Percentiles rank a stretch among this genome's conserved stretches.
Evolutionary conservation across 2,113 vertebrate species (phyloP).

Genomic region (Zosterops hypoxanthus): DNA sequence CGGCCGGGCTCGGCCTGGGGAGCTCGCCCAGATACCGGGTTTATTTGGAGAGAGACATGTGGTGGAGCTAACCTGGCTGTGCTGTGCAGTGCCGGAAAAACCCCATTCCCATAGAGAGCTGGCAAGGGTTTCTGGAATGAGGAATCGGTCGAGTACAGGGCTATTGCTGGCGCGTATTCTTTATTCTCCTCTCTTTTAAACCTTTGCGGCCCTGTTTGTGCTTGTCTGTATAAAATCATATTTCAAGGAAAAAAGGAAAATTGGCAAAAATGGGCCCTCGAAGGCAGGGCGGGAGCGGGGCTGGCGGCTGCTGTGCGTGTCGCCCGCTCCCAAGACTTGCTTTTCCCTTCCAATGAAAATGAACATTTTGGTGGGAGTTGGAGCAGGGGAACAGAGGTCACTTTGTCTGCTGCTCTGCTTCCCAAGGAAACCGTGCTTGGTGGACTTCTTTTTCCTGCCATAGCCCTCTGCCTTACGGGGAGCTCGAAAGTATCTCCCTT

Average conservation of each 20-base stretch:
- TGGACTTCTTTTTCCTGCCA: not conserved
- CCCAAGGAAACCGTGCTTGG: not conserved
- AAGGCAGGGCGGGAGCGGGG: not conserved
- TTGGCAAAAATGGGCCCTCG: conserved; percentile 4
- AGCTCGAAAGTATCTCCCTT: not conserved
- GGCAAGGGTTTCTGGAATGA: conserved; percentile 19
- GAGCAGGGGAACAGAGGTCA: conserved; percentile 58
- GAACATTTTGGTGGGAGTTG: conserved; percentile 45
- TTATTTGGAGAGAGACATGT: not conserved
- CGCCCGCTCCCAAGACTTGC: not conserved
- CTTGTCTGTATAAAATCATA: not conserved
- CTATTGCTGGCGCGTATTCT: not conserved
- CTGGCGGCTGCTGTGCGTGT: not conserved
- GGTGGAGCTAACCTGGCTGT: not conserved
- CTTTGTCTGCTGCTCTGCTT: conserved; percentile 42
- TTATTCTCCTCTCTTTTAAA: not conserved
- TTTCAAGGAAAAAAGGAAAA: not conserved
- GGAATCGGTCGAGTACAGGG: not conserved
- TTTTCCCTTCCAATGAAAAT: conserved; percentile 61
- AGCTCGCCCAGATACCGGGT: not conserved
- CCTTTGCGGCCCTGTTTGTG: not conserved
- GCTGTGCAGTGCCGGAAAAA: not conserved
- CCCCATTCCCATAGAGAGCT: conserved; percentile 21
- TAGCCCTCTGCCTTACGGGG: not conserved
- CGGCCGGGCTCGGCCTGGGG: not conserved